Evolutionary conservation across 2,888 invertebrate species (phyloP).

Genomic region (Enchytraeus crypticus): DNA sequence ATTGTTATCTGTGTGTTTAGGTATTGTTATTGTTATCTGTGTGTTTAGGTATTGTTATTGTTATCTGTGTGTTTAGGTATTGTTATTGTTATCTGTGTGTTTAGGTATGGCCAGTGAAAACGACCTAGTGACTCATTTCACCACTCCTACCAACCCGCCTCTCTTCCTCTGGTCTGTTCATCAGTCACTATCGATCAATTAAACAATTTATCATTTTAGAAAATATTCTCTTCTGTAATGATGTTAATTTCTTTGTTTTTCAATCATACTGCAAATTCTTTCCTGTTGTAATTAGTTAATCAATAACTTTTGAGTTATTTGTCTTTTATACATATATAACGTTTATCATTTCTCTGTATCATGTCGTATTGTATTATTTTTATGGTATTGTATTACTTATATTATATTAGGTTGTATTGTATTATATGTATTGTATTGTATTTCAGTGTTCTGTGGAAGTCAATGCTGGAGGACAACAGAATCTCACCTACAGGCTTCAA

Average conservation of each 20-base stretch:
- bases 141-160: constrained; percentile 81
- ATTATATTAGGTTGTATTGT: not conserved
- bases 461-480: constrained; percentile 84
- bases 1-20: too few species aligned
- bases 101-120: constrained; percentile 87
- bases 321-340: not conserved
- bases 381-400: not conserved
- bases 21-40: too few species aligned
- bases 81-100: constrained; percentile 14
- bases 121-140: constrained; percentile 89
- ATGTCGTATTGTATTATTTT: not conserved
- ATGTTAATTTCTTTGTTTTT: too few species aligned
- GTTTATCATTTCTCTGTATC: not conserved
- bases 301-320: not conserved
- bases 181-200: not conserved
- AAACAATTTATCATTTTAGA: not conserved
- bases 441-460: constrained; percentile 72
- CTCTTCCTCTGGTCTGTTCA: constrained; percentile 66
- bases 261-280: not conserved
- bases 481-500: constrained; percentile 91
- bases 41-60: not conserved
- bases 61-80: not conserved
- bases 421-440: not conserved
- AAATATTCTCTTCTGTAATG: not conserved
- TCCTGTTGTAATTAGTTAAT: not conserved